Base-by-base conservation (phyloP, 2,113 vertebrate species). In the Probosciger aterrimus region DNA sequence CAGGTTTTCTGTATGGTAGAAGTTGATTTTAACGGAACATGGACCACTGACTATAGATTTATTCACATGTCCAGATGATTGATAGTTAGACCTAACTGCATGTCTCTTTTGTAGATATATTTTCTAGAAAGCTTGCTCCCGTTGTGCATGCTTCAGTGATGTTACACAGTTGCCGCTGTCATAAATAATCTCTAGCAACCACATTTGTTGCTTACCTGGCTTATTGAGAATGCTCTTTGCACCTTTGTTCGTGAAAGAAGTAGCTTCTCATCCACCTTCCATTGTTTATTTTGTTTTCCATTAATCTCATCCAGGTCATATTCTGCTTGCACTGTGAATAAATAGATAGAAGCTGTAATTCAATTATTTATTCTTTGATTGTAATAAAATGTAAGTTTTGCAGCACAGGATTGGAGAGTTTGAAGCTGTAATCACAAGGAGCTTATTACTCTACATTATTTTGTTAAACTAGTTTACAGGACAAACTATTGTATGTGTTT, bases 161-260 rank as follows among this genome's bases (percentile, higher is more conserved):
- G 96, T 90, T 94, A 94, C 65, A 46, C 44, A 74, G 88, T 93
- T 64, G 70, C 84, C 27, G 76, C 97, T 96, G 94, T 95, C 96
- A 96, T 86, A 95, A 97, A 96, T 97, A 96, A 92, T 95, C 90
- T 91, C 85, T 94, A 93, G 86, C 94, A 88, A 77, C 91, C 67
- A 30, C 9, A 35, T 97, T 93, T 93, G 94, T 94, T 97, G 92
- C 95, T 97, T 96, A 92, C 93, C 79, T 95, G 96, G 93, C 94
- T 96, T 97, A 92, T 65, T 96, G 93, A 94, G 93, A 96, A 94
- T 86, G 92, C 87, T 91, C 74, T 96, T 94, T 95, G 90, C 78
- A 67, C 94, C 73, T 92, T 83, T 95, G 86, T 62, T 83, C 95
- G 86, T 62, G 60, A 97, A 96, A 93, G 91, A 95, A 92, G 85